phyloP scores from a whole-genome alignment of 2,888 invertebrate genomes.

The Yponomeuta evonymella region DNA sequence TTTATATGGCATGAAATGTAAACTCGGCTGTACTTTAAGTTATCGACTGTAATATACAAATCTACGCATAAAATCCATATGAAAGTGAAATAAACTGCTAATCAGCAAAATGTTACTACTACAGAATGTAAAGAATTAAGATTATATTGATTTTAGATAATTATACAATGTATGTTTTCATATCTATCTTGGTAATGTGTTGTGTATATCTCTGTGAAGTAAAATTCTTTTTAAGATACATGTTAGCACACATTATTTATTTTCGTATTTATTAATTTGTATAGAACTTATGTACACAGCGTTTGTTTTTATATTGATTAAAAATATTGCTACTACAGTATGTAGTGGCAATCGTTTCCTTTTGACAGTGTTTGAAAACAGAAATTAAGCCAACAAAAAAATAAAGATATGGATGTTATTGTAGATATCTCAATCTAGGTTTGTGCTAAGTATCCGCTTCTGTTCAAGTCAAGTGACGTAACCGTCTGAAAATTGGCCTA shows the following conservation, averaged over 20 bases:
- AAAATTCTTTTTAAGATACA: not conserved
- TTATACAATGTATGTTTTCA: constrained; percentile 10
- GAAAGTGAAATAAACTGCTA: not conserved
- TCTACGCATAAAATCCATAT: too few species aligned
- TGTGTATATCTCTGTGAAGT: constrained; percentile 7
- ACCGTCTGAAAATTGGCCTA: too few species aligned
- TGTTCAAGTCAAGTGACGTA: too few species aligned
- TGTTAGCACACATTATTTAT: constrained; percentile 7
- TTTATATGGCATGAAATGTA: not conserved
- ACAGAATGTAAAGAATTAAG: not conserved
- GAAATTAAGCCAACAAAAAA: too few species aligned
- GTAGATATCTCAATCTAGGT: too few species aligned
- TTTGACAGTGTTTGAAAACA: too few species aligned
- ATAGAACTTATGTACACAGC: constrained; percentile 5
- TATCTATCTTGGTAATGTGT: constrained; percentile 5
- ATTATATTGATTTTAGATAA: constrained; percentile 9
- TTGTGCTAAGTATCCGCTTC: too few species aligned
- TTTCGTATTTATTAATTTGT: constrained; percentile 4
- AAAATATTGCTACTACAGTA: too few species aligned
- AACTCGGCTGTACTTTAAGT: not conserved
- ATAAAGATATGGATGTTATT: too few species aligned
- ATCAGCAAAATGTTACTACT: not conserved
- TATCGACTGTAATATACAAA: not conserved
- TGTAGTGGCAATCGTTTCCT: too few species aligned
- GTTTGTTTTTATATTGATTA: not conserved